Evolutionary conservation across 2,113 vertebrate genomes (phyloP).

Genomic region (Paramormyrops kingsleyae): DNA sequence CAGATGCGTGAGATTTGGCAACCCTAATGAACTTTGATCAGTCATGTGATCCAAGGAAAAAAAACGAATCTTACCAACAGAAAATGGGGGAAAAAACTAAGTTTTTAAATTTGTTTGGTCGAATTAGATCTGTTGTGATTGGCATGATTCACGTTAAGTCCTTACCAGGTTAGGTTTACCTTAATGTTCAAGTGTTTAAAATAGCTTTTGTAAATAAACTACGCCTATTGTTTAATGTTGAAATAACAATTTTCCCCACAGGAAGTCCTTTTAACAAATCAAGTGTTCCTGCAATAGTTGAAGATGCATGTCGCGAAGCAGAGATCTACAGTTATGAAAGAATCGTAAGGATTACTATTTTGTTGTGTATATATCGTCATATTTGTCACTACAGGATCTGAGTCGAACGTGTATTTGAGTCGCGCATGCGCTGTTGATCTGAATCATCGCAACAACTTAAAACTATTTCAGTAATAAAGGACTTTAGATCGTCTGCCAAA

Average conservation of each 20-base stretch:
- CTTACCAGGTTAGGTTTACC: conserved; percentile 62
- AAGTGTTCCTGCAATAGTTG: conserved; percentile 60
- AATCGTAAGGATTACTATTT: conserved; percentile 55
- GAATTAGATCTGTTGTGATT: conserved; percentile 60
- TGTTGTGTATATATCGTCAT: not conserved
- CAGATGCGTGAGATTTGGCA: not conserved
- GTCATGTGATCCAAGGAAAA: not conserved
- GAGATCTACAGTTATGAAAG: conserved; percentile 65
- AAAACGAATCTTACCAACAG: not conserved
- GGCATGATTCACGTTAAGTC: conserved; percentile 76
- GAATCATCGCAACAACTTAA: not conserved
- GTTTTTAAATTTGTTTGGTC: conserved; percentile 61
- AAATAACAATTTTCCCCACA: conserved; percentile 31
- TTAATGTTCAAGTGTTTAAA: not conserved
- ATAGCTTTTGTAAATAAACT: not conserved
- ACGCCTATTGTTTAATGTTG: not conserved
- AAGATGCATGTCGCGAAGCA: conserved; percentile 70
- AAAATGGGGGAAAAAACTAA: conserved; percentile 46
- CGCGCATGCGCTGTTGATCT: not conserved
- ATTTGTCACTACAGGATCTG: not conserved
- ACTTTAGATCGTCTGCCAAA: not conserved
- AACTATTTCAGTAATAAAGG: not conserved
- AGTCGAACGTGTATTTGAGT: not conserved
- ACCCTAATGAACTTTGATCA: not conserved
- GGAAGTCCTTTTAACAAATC: conserved; percentile 63